phyloP scores from a whole-genome alignment of 2,888 invertebrate genomes.

The Sicus ferrugineus region DNA sequence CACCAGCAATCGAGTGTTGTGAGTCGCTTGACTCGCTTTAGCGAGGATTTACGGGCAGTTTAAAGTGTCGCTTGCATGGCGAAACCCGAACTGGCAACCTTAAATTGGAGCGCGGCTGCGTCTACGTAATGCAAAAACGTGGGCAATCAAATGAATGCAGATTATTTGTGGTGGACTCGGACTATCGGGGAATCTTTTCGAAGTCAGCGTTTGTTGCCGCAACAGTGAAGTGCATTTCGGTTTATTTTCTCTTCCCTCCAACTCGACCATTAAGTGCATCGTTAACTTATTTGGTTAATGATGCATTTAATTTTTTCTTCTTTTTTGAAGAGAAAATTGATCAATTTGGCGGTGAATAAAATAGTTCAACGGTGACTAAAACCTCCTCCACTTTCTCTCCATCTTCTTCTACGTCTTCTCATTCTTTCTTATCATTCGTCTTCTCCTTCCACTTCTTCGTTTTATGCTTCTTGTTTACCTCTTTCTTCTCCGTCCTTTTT shows the following conservation, averaged over 20 bases:
- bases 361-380: not conserved
- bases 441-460: not conserved
- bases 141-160: not conserved
- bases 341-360: conserved; percentile 5
- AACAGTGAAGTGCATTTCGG: not conserved
- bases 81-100: no score
- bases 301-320: not conserved
- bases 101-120: not conserved
- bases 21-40: not conserved
- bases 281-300: conserved; percentile 19
- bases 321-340: not conserved
- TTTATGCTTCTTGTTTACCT: not conserved
- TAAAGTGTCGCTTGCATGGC: conserved; percentile 21
- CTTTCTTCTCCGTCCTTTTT: not conserved
- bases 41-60: not conserved
- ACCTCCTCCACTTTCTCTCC: not conserved
- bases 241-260: not conserved
- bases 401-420: not conserved
- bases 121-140: not conserved
- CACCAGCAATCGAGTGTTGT: not conserved
- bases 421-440: no score
- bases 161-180: no score
- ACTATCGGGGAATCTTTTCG: no score
- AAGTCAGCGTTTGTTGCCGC: no score
- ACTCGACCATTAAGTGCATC: no score